Conservation (phyloP, 2,797 vertebrate genomes). For the Oophaga sylvatica region DNA sequence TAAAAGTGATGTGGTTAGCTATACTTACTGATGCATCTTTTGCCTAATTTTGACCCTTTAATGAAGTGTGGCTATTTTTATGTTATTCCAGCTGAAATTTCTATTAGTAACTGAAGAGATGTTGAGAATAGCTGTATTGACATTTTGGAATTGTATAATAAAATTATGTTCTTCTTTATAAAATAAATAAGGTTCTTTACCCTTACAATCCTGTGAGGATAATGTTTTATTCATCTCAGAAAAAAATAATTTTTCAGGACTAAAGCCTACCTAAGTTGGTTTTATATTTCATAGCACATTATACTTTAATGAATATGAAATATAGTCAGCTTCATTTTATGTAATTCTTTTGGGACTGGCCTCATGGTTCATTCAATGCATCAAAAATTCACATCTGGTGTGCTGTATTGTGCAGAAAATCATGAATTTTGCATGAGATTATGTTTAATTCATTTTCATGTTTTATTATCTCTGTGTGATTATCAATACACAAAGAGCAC, state of each 20-base stretch:
- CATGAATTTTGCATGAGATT: conserved; percentile 60
- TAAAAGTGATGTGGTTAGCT: not conserved
- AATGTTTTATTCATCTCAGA: not conserved
- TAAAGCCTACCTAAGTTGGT: not conserved
- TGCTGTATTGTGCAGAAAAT: conserved; percentile 41
- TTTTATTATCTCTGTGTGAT: conserved; percentile 57
- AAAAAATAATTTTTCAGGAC: not conserved
- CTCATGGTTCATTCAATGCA: conserved; percentile 50
- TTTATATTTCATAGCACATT: conserved; percentile 34
- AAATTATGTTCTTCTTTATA: not conserved
- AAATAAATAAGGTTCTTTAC: not conserved
- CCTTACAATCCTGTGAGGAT: not conserved
- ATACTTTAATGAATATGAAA: conserved; percentile 50
- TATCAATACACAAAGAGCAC: conserved; percentile 55
- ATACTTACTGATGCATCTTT: not conserved
- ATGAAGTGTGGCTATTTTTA: not conserved
- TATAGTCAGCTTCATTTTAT: conserved; percentile 20
- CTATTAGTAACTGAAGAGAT: not conserved
- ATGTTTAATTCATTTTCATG: conserved; percentile 54
- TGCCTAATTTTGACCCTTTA: not conserved
- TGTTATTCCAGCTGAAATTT: not conserved
- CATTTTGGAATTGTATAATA: not conserved
- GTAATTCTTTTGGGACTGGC: conserved; percentile 42
- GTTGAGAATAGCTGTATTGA: not conserved
- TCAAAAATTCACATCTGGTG: conserved; percentile 55